Percentiles rank a stretch among this genome's conserved stretches.
phyloP scores from a whole-genome alignment of 2,113 vertebrate genomes.

The Thamnophis sirtalis region DNA sequence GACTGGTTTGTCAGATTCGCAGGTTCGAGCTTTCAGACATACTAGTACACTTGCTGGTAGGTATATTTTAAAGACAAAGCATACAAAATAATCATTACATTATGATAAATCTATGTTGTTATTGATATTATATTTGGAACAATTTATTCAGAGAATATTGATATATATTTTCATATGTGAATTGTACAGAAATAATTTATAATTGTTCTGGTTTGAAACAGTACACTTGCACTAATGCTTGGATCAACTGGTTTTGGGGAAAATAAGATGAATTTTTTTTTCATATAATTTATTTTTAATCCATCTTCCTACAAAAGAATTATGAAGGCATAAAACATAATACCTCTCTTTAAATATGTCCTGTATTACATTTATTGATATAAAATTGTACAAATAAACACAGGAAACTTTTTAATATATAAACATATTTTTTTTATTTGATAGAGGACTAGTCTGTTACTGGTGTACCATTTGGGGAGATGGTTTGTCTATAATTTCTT shows the following conservation, averaged over 20 bases:
- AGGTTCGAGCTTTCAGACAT: conserved; percentile 98
- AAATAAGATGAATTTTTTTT: neutral
- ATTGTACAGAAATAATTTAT: neutral
- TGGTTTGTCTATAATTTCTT: neutral
- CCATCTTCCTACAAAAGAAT: neutral
- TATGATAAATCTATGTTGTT: neutral
- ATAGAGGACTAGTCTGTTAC: too few species aligned
- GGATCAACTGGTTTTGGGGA: neutral
- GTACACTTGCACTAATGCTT: neutral
- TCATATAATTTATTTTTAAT: neutral
- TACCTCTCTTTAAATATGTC: neutral
- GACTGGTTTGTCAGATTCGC: conserved; percentile 96
- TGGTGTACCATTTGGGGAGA: neutral
- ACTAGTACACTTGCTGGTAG: conserved; percentile 96
- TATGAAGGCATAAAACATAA: neutral
- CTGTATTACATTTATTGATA: neutral
- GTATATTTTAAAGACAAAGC: conserved; percentile 29
- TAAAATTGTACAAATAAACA: neutral
- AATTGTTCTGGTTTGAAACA: neutral
- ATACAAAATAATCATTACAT: neutral
- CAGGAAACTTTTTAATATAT: neutral
- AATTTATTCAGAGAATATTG: neutral
- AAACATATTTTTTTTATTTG: neutral
- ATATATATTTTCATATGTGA: neutral
- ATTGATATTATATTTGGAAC: neutral